phyloP scores from a whole-genome alignment of 2,888 invertebrate species.

The Hoplodrina ambigua region DNA sequence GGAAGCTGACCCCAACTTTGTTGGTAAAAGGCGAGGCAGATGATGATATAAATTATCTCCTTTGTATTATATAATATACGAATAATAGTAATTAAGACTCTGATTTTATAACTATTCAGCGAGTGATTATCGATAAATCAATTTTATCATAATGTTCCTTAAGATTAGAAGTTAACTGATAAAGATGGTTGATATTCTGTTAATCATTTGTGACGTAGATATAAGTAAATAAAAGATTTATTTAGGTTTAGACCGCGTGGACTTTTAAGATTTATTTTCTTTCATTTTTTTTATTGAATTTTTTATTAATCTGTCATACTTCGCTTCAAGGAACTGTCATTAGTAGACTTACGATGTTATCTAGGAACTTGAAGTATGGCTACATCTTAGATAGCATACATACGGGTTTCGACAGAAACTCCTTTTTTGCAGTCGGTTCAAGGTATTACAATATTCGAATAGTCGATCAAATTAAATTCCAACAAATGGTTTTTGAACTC shows the following conservation, averaged over 20 bases:
- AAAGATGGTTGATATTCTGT: not conserved
- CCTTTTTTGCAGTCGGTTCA: not conserved
- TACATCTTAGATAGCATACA: not conserved
- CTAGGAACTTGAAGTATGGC: not conserved
- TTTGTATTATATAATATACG: not conserved
- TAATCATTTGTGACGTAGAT: not conserved
- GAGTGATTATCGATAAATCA: conserved; percentile 5
- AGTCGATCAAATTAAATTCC: conserved; percentile 2
- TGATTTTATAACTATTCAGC: not conserved
- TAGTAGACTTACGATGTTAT: not conserved
- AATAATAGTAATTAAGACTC: not conserved
- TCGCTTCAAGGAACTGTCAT: not conserved
- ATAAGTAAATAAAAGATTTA: too few relatives aligned
- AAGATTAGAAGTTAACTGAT: conserved; percentile 24
- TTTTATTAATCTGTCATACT: too few relatives aligned
- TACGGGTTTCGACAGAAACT: too few relatives aligned
- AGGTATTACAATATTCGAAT: not conserved
- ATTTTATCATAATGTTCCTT: conserved; percentile 15
- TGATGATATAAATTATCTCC: too few relatives aligned
- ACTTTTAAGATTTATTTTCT: too few relatives aligned
- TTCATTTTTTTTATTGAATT: too few relatives aligned
- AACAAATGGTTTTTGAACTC: conserved; percentile 4
- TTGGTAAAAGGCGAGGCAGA: too few relatives aligned
- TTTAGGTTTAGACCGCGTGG: too few relatives aligned
- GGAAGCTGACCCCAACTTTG: too few relatives aligned